These are phyloP conservation scores for Choristoneura fumiferana DNA, from an alignment of 1,140 invertebrate genomes.

Conservation along the genomic window DNA sequence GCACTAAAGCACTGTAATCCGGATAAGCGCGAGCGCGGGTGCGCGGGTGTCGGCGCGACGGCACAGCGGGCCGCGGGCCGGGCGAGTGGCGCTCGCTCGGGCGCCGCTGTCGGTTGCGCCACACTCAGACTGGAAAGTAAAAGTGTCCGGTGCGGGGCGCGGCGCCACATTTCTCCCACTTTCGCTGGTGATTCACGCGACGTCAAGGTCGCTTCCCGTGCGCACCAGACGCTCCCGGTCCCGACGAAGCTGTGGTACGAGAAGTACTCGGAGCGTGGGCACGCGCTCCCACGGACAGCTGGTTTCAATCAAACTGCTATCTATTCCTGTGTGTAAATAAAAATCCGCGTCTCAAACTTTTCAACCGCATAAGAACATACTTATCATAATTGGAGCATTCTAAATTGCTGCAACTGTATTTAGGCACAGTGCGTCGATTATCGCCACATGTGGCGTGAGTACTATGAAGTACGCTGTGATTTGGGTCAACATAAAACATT, in stretches of 20 bases:
- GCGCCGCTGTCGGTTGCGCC: constrained; percentile 68
- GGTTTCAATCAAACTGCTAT: too few relatives aligned
- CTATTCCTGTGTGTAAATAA: too few relatives aligned
- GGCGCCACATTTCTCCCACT: constrained; percentile 75
- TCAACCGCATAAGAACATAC: too few relatives aligned
- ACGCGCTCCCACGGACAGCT: too few relatives aligned
- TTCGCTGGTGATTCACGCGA: constrained; percentile 73
- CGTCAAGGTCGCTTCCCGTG: constrained; percentile 66
- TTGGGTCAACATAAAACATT: constrained; percentile 9
- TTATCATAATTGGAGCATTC: too few relatives aligned
- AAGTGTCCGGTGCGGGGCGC: constrained; percentile 68
- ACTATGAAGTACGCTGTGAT: background rate
- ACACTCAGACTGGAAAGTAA: constrained; percentile 76
- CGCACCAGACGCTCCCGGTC: constrained; percentile 38
- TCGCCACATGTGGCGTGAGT: too few relatives aligned
- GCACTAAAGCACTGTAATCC: constrained; percentile 67
- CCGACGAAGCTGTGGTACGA: too few relatives aligned
- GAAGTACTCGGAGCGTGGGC: too few relatives aligned
- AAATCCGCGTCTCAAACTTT: too few relatives aligned
- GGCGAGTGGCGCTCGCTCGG: constrained; percentile 64
- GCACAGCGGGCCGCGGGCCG: constrained; percentile 73
- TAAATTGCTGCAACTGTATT: too few relatives aligned
- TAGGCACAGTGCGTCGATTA: too few relatives aligned
- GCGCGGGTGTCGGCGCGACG: constrained; percentile 57
- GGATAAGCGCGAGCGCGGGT: constrained; percentile 43